Evolutionary conservation across 2,888 invertebrate genomes (phyloP), one percentile per base, ranked within the genome.

Genomic region (Oconnorella tubifera): DNA sequence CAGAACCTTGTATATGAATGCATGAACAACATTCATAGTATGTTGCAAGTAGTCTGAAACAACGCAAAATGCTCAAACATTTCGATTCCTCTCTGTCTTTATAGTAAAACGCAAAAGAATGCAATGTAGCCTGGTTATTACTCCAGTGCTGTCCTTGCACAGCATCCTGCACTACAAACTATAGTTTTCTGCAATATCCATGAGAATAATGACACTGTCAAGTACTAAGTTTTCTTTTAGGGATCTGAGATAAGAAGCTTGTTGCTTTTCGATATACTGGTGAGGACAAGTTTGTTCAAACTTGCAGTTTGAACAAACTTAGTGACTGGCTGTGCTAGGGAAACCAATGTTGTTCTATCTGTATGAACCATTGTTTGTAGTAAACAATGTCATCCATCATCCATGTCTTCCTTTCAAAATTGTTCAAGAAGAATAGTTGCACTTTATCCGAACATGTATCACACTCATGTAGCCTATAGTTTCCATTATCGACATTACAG

Each of bases 131-230:
- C 50, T 74, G 71, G 4, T 56, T 57, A 58, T 73, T 71, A 14
- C 62, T 66, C 74, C 74, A 74, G 49, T 71, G 70, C 55, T 64
- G 68, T 4, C 67, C 68, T 49, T 74, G 72, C 10, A 67, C 66
- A 14, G 69, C 71, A 67, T 73, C 72, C 58, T 75, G 73, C 14
- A 75, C 28, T 23, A 65, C 33, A 40, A 67, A 67, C 62, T 65
- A 33, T 65, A 61, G 28, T 67, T 67, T 63, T 75, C 72, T 4
- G 67, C 70, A 67, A 75, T 73, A 64, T 75, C 72, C 19, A 66
- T 58, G 6, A 67, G 48, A 19, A 74, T 51, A 23, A 74, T 57
- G 27, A 50, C 63, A 6, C 58, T 55, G 1, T 51, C 58, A 0
- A 27, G 48, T 10, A 32, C 6, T 33, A 63, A 51, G 14, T 33